A percentile compares a stretch with the other conserved stretches of the same genome.
Conservation (phyloP, 2,797 vertebrate genomes). For the Falco cherrug region DNA sequence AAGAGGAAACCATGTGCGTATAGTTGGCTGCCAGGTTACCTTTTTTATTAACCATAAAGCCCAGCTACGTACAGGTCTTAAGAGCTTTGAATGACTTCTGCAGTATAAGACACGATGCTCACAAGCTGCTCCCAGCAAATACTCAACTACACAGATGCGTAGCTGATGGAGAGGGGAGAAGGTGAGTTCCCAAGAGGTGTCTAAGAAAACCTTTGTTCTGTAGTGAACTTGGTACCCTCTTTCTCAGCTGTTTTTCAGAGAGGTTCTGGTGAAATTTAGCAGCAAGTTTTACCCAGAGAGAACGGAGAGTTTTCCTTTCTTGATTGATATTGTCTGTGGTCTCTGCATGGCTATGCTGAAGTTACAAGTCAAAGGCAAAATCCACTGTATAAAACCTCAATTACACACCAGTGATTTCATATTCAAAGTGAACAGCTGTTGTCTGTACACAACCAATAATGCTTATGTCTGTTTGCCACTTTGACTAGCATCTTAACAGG, state of each 20-base stretch:
- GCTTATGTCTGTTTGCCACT: neutral
- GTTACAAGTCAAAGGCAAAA: neutral
- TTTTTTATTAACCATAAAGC: neutral
- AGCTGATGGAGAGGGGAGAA: neutral
- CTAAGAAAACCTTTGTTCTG: neutral
- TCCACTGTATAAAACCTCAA: neutral
- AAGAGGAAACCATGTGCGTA: neutral
- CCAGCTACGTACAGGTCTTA: fast-evolving
- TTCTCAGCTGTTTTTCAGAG: neutral
- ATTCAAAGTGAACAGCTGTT: neutral
- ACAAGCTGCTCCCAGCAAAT: neutral
- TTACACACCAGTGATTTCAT: neutral
- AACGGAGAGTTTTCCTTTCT: neutral
- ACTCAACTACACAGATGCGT: too few relatives aligned
- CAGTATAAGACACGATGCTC: neutral
- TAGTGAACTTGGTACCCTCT: neutral
- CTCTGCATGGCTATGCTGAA: neutral
- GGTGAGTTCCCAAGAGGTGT: neutral
- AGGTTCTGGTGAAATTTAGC: neutral
- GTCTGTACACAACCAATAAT: neutral
- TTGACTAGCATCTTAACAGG: neutral
- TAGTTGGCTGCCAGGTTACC: neutral
- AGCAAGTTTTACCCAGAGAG: neutral
- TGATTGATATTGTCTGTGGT: neutral
- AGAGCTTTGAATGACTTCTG: neutral